phyloP scores from a whole-genome alignment of 1,140 invertebrate genomes.

The Arion vulgaris region DNA sequence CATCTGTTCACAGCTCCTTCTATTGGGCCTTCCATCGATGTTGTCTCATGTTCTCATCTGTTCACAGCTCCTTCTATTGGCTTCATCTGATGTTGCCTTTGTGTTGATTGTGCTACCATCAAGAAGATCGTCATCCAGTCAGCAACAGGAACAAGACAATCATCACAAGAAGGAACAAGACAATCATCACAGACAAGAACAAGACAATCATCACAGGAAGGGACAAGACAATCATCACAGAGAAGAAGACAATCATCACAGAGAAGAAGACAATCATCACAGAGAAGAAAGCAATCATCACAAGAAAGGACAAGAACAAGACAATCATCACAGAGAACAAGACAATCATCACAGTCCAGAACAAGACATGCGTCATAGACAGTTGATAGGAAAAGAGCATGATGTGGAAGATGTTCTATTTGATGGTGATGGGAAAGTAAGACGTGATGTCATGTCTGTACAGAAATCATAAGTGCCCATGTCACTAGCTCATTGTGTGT shows the following conservation, averaged over 20 bases:
- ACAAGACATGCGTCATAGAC: not conserved
- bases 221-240: not conserved
- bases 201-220: not conserved
- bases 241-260: not conserved
- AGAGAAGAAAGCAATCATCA: not conserved
- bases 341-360: not conserved
- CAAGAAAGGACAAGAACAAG: not conserved
- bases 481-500: too few relatives aligned
- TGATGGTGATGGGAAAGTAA: not conserved
- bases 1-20: too few relatives aligned
- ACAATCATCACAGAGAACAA: not conserved
- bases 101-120: slow-evolving; percentile 15
- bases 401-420: not conserved
- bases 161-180: not conserved
- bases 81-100: not conserved
- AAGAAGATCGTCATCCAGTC: not conserved
- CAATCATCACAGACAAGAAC: not conserved
- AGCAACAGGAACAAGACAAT: not conserved
- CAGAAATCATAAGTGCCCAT: slow-evolving; percentile 4
- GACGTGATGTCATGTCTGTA: slow-evolving; percentile 18
- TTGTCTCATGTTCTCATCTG: not conserved
- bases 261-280: not conserved
- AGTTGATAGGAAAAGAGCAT: not conserved
- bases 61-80: slow-evolving; percentile 30
- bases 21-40: too few relatives aligned